Base-by-base conservation (phyloP, 2,797 vertebrate species). In the Ctenopoma kingsleyae region DNA sequence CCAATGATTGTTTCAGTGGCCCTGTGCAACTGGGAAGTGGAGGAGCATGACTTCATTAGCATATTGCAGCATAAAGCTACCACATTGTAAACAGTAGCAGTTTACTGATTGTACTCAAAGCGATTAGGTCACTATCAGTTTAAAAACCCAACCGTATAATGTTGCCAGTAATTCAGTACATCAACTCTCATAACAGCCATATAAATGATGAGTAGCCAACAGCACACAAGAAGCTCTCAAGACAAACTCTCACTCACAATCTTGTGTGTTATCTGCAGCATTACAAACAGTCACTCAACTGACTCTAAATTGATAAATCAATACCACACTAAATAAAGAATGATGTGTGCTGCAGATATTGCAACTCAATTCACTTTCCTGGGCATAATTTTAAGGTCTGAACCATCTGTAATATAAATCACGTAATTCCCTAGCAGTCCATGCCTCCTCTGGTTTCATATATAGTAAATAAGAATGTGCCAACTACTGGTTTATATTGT, bases 271-370 rank as follows among this genome's bases (percentile, higher is more conserved):
- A 68, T 79, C 57, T 52, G 62, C 49, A 19, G 50, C 43, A 67
- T 50, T 71, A 80, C 63, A 60, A 54, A 72, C 44, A 76, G 65
- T 66, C 67, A 64, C 55, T 65, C 51, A 78, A 46, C 38, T 58
- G n/a, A 40, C 60, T 50, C 19, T 57, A 48, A 74, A 84, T 12
- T 54, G 48, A 81, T 60, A 48, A 80, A 85, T 87, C 81, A 69
- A 85, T 84, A 70, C 8, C 5, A 25, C 50, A 69, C 63, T 78
- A 66, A 67, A 82, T 81, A 73, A 84, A 77, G 46, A 72, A 71
- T 25, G 30, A 27, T 57, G 51, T 20, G 13, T 27, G n/a, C 47
- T 35, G 64, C 77, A 69, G 71, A 74, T 71, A 67, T 69, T 71
- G 65, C 8, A 72, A 69, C 58, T 55, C 54, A 65, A 32, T 63